phyloP scores from a whole-genome alignment of 2,113 vertebrate species.

The Hyaena hyaena region DNA sequence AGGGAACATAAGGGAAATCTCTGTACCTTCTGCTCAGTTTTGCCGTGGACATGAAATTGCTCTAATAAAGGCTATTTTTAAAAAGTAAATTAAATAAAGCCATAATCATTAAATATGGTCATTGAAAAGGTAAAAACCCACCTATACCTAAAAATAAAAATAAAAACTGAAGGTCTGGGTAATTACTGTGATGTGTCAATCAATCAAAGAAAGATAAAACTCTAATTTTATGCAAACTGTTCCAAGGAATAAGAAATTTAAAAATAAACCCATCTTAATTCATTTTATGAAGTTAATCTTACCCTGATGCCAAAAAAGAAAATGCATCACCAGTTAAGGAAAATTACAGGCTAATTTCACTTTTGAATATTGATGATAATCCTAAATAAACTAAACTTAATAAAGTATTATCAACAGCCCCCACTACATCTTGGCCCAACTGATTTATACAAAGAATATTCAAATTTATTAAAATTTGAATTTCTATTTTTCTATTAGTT shows the following conservation, averaged over 20 bases:
- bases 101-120: background rate
- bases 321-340: background rate
- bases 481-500: background rate
- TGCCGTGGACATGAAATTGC: background rate
- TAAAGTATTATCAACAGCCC: background rate
- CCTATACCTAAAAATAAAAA: background rate
- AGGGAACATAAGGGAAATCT: background rate
- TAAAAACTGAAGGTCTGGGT: background rate
- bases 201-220: background rate
- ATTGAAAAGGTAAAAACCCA: background rate
- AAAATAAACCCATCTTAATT: conserved; percentile 39
- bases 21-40: background rate
- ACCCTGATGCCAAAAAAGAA: background rate
- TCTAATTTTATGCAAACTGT: background rate
- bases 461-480: background rate
- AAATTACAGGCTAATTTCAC: background rate
- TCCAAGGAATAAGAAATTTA: background rate
- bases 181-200: background rate
- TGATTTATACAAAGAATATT: background rate
- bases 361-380: background rate
- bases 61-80: background rate
- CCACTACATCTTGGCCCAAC: background rate
- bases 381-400: background rate
- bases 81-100: background rate
- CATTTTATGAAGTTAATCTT: background rate